A percentile compares a stretch with the other conserved stretches of the same genome.
These are phyloP conservation scores for Nymphalis c-album DNA, from an alignment of 2,888 invertebrate species.

Conservation along the genomic window DNA sequence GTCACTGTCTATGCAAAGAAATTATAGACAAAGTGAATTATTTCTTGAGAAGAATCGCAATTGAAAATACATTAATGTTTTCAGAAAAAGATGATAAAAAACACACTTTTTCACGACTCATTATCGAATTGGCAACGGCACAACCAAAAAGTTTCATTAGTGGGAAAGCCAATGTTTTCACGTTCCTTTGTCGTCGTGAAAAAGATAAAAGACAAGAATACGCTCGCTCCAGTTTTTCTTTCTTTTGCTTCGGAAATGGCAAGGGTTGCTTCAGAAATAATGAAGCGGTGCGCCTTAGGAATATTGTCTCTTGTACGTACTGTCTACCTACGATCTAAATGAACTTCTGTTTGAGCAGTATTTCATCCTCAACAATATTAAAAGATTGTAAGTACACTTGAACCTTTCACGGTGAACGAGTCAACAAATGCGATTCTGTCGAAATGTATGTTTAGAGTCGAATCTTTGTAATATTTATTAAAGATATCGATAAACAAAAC, in stretches of 20 bases:
- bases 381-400: background rate
- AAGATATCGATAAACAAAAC: too few relatives aligned
- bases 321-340: conserved; percentile 1
- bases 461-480: too few relatives aligned
- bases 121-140: conserved; percentile 53
- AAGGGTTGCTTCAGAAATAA: conserved; percentile 49
- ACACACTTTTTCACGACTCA: conserved; percentile 40
- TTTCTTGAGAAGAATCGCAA: conserved; percentile 10
- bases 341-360: background rate
- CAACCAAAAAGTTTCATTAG: conserved; percentile 67
- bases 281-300: conserved; percentile 54
- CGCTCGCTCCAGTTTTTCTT: conserved; percentile 64
- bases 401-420: too few relatives aligned
- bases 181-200: conserved; percentile 57
- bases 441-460: too few relatives aligned
- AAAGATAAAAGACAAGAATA: conserved; percentile 61
- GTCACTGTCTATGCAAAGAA: background rate
- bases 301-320: conserved; percentile 43
- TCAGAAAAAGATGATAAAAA: conserved; percentile 20
- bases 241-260: conserved; percentile 46
- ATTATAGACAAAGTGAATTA: background rate
- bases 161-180: conserved; percentile 57
- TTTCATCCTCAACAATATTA: background rate
- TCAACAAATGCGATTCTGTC: too few relatives aligned
- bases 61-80: conserved; percentile 23